Percentiles rank a stretch among this genome's conserved stretches.
These are phyloP conservation scores for Amblyteles armatorius DNA, from an alignment of 2,888 invertebrate species.

Conservation along the genomic window DNA sequence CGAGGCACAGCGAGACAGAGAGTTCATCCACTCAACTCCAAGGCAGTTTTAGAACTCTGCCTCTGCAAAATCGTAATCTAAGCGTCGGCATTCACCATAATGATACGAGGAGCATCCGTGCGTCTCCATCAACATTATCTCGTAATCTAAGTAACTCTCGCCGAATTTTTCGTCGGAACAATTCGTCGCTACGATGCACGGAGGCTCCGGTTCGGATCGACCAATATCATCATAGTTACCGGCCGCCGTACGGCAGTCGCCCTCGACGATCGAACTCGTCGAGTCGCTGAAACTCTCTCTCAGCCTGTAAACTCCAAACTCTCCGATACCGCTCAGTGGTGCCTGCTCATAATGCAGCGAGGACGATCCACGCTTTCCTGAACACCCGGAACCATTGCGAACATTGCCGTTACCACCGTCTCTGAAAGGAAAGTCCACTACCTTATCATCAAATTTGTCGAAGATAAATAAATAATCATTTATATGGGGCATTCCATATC, in stretches of 20 bases:
- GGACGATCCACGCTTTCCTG: slow-evolving; percentile 76
- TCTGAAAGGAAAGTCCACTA: slow-evolving; percentile 80
- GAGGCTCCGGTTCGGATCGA: slow-evolving; percentile 51
- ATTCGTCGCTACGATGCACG: slow-evolving; percentile 40
- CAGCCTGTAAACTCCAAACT: slow-evolving; percentile 8
- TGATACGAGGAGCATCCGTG: slow-evolving; percentile 89
- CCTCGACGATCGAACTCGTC: slow-evolving; percentile 46
- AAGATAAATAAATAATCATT: background rate
- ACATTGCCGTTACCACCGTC: slow-evolving; percentile 80
- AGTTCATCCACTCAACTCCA: slow-evolving; percentile 26
- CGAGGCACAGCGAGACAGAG: slow-evolving; percentile 45
- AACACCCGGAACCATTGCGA: slow-evolving; percentile 75
- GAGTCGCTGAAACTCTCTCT: slow-evolving; percentile 30
- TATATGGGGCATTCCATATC: no score
- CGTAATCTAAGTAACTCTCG: slow-evolving; percentile 76
- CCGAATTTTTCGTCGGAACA: slow-evolving; percentile 17
- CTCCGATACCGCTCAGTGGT: slow-evolving; percentile 68
- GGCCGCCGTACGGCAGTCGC: slow-evolving; percentile 67
- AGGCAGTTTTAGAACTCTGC: slow-evolving; percentile 74
- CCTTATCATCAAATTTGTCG: slow-evolving; percentile 74
- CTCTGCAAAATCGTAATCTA: slow-evolving; percentile 71
- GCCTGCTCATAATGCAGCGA: slow-evolving; percentile 76
- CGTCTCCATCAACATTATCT: slow-evolving; percentile 88
- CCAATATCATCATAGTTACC: slow-evolving; percentile 76
- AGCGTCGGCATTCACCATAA: slow-evolving; percentile 75